Evolutionary conservation across 2,797 vertebrate genomes (phyloP), one percentile per base, ranked within the genome.

Genomic region (Anolis apletophallus): DNA sequence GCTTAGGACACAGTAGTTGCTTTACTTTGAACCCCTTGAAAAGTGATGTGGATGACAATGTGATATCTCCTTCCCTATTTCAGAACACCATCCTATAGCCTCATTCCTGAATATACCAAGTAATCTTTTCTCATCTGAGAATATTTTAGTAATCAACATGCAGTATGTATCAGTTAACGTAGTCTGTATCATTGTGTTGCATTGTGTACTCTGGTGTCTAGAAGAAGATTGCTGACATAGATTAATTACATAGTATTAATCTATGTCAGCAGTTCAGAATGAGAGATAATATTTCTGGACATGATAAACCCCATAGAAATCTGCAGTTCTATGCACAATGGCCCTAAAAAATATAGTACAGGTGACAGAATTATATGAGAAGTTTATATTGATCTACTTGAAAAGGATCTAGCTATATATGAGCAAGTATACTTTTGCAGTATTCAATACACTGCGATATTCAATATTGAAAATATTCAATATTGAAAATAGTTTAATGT

Each of bases 341-440:
- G 68, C 68, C 12, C 26, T 69, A 14, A 78, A 8, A 84, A 34
- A 76, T 54, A 84, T 34, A 32, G 54, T 1, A 34, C 26, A 55
- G 52, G 29, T 69, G 50, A 36, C 50, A 77, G 50, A 85, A 68
- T 85, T 77, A 57, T 85, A 29, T 76, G 14, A 68, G 23, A 55
- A 78, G 23, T 55, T 68, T 55, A n/a, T 69, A 55, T 85, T 26
- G 29, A 54, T 78, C 46, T 78, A 67, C 54, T 32, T 17, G n/a
- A 73, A 50, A 54, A 85, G 50, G 50, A 68, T 77, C 77, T 55
- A 23, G 19, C 59, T 34, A 40, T 67, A 8, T 68, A 55, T 78
- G 59, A 83, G 77, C 61, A 67, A 76, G 61, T 84, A 64, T 54
- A 84, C 11, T 11, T 83, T 74, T 74, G 36, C 17, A 74, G 34